Evolutionary conservation across 2,113 vertebrate genomes (phyloP).

Genomic region (Gobius niger): DNA sequence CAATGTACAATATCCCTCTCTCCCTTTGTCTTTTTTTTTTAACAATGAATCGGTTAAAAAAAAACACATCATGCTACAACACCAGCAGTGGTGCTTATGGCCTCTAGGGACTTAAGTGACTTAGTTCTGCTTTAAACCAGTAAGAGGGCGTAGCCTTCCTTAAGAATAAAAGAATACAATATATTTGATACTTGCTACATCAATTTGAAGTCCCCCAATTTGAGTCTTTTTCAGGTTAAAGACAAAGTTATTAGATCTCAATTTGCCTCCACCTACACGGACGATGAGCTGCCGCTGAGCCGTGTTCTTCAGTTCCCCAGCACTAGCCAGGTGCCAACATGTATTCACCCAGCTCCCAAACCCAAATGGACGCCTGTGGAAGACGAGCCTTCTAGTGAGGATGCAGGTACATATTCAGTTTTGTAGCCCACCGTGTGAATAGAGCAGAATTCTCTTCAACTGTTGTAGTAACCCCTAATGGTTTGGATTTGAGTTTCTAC

Average conservation of each 20-base stretch:
- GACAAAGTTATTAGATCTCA: constrained; percentile 85
- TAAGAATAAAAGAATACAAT: no score
- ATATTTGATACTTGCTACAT: no score
- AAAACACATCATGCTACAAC: no score
- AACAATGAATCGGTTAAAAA: no score
- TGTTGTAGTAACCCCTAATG: constrained; percentile 26
- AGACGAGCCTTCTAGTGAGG: constrained; percentile 16
- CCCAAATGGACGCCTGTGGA: constrained; percentile 5
- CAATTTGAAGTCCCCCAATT: not conserved
- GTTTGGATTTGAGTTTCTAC: constrained; percentile 59
- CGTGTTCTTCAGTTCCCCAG: constrained; percentile 72
- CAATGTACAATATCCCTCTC: no score
- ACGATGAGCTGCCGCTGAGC: constrained; percentile 70
- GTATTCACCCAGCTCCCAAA: constrained; percentile 66
- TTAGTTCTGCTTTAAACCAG: no score
- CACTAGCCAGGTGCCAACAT: constrained; percentile 65
- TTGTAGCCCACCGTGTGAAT: not conserved
- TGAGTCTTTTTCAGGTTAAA: constrained; percentile 71
- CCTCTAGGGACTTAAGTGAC: no score
- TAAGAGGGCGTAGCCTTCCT: no score
- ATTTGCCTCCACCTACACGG: constrained; percentile 92
- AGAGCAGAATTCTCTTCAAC: constrained; percentile 41
- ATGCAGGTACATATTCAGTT: constrained; percentile 44
- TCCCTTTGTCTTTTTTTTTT: no score
- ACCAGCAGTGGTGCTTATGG: no score